Evolutionary conservation across 2,888 invertebrate species (phyloP).

Genomic region (Phalera bucephala): DNA sequence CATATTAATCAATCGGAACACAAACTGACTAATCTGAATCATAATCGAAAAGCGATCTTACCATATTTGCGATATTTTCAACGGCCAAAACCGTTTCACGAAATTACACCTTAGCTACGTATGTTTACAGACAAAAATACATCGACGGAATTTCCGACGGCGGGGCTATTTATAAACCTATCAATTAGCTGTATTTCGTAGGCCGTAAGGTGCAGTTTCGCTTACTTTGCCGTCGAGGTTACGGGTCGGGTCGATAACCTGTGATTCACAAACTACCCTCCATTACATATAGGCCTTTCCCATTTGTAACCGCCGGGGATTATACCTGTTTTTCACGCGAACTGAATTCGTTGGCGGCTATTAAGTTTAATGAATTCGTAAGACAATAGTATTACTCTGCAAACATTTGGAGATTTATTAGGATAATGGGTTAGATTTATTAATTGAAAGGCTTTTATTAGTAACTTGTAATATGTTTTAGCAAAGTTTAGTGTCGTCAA

Average conservation of each 20-base stretch:
- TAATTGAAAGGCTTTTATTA: no score
- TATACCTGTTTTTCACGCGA: constrained; percentile 41
- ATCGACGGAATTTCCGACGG: not conserved
- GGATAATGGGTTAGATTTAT: no score
- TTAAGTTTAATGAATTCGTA: constrained; percentile 27
- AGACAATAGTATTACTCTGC: constrained; percentile 16
- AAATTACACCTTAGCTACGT: constrained; percentile 1
- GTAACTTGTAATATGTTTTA: no score
- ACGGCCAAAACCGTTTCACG: not conserved
- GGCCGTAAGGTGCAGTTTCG: constrained; percentile 23
- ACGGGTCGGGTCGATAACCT: constrained; percentile 57
- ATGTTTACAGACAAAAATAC: constrained; percentile 5
- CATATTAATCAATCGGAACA: constrained; percentile 22
- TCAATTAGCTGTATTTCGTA: constrained; percentile 21
- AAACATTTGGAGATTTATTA: no score
- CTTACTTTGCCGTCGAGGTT: constrained; percentile 34
- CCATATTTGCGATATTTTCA: not conserved
- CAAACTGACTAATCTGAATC: constrained; percentile 19
- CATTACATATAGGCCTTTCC: constrained; percentile 50
- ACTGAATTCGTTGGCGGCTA: constrained; percentile 21
- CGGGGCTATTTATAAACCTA: constrained; percentile 18
- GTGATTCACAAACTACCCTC: constrained; percentile 65
- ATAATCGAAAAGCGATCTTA: constrained; percentile 23
- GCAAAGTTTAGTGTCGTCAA: no score
- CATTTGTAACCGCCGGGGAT: constrained; percentile 44